A percentile compares a stretch with the other conserved stretches of the same genome.
phyloP scores from a whole-genome alignment of 1,140 invertebrate genomes.

The Drosophila pseudoananassae region DNA sequence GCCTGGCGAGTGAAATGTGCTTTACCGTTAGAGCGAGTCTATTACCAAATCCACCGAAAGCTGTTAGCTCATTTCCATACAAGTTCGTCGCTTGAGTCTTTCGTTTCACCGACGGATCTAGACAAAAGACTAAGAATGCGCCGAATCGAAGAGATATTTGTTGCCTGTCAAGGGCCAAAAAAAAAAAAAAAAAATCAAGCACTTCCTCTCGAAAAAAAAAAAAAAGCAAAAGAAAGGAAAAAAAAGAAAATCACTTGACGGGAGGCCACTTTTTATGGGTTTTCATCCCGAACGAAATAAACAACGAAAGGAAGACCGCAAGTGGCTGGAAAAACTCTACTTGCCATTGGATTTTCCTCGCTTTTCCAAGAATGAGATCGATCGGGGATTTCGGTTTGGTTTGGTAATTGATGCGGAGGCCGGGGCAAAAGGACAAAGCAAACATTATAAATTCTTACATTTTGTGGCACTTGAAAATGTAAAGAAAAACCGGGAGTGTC shows the following conservation, averaged over 20 bases:
- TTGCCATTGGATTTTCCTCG: conserved; percentile 36
- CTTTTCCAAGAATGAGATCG: conserved; percentile 33
- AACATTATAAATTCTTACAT: conserved; percentile 43
- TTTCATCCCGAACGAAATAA: conserved; percentile 39
- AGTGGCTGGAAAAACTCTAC: conserved; percentile 59
- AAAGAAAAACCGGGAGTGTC: conserved; percentile 18
- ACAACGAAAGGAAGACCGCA: conserved; percentile 46
- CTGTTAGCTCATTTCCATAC: conserved; percentile 52
- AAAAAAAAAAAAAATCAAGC: conserved; percentile 14
- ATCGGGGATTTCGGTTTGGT: conserved; percentile 1
- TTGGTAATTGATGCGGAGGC: conserved; percentile 17
- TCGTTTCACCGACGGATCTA: conserved; percentile 45
- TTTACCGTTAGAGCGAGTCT: conserved; percentile 50
- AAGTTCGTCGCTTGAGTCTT: conserved; percentile 69
- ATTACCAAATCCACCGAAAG: conserved; percentile 64
- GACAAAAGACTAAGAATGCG: conserved; percentile 47
- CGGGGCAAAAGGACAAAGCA: conserved; percentile 47
- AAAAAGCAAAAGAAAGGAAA: conserved; percentile 26
- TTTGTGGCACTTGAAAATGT: conserved; percentile 55
- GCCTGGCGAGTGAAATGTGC: conserved; percentile 49
- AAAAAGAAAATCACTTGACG: conserved; percentile 56
- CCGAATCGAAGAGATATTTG: conserved; percentile 20
- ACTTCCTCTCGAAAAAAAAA: conserved; percentile 38
- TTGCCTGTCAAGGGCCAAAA: conserved; percentile 32
- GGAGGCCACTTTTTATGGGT: conserved; percentile 61